Evolutionary conservation across 30 jellyfish, hydroid and myxozoan species (phyloP).

Genomic region (Sanderia malayensis): DNA sequence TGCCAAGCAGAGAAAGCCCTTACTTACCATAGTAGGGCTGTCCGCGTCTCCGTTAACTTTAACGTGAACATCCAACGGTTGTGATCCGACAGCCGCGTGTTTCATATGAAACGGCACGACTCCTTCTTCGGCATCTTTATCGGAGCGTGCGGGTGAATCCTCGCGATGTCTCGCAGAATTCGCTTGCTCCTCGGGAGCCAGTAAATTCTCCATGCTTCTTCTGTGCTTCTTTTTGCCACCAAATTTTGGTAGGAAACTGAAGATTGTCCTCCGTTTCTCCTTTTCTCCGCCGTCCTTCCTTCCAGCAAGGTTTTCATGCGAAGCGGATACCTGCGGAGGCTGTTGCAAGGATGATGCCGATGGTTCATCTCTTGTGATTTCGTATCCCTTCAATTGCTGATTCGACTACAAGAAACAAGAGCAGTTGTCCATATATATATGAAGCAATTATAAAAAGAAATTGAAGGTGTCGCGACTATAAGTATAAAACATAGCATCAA

Average conservation of each 20-base stretch:
- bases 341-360: no score
- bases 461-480: no score
- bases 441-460: no score
- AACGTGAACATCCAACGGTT: not conserved
- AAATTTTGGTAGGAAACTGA: constrained; percentile 44
- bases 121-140: constrained; percentile 37
- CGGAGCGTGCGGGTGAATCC: constrained; percentile 5
- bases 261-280: constrained; percentile 44
- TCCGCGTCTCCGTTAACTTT: constrained; percentile 5
- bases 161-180: constrained; percentile 8
- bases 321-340: constrained; percentile 15
- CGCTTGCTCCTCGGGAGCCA: constrained; percentile 19
- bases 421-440: no score
- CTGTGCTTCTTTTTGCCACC: constrained; percentile 59
- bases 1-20: no score
- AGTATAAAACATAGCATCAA: no score
- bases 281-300: constrained; percentile 1
- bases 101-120: constrained; percentile 56
- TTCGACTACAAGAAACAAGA: no score
- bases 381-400: no score
- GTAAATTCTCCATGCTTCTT: constrained; percentile 53
- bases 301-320: constrained; percentile 29
- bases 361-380: no score
- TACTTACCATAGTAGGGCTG: not conserved
- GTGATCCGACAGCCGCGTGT: not conserved